phyloP scores from a whole-genome alignment of 37 sponge, comb jelly and placozoan genomes.

The Dysidea cf. avara region DNA sequence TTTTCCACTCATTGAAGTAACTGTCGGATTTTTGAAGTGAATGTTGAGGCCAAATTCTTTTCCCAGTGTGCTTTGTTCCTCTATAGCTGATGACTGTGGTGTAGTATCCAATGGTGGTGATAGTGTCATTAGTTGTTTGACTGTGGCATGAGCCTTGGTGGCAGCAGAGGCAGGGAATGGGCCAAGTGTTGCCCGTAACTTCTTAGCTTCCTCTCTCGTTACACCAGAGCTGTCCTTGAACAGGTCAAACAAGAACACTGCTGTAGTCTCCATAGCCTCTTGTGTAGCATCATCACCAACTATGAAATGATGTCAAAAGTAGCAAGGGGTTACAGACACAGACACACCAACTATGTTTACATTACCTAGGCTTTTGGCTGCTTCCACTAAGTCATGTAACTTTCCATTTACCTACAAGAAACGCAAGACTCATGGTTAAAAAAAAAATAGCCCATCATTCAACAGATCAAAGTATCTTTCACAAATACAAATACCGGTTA shows the following conservation, averaged over 20 bases:
- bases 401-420: too few species aligned
- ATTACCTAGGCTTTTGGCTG: too few species aligned
- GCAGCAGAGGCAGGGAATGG: slow-evolving; percentile 75
- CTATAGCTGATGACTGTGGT: neutral
- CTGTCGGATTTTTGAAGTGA: slow-evolving; percentile 24
- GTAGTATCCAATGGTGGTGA: slow-evolving; percentile 6
- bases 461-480: too few species aligned
- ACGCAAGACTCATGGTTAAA: too few species aligned
- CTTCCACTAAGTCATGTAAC: too few species aligned
- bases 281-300: slow-evolving; percentile 43
- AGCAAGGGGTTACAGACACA: too few species aligned
- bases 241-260: slow-evolving; percentile 53
- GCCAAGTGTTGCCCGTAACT: slow-evolving; percentile 43
- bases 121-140: slow-evolving; percentile 27
- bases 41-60: slow-evolving; percentile 76
- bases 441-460: too few species aligned
- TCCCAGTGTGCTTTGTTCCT: neutral
- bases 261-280: slow-evolving; percentile 40
- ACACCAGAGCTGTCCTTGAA: slow-evolving; percentile 14
- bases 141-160: slow-evolving; percentile 24
- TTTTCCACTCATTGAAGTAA: neutral
- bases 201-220: slow-evolving; percentile 37
- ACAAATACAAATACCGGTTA: slow-evolving; percentile 3
- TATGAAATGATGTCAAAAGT: neutral
- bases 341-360: too few species aligned